Base-by-base conservation (phyloP, 2,797 vertebrate genomes). In the Acanthiza pusilla region DNA sequence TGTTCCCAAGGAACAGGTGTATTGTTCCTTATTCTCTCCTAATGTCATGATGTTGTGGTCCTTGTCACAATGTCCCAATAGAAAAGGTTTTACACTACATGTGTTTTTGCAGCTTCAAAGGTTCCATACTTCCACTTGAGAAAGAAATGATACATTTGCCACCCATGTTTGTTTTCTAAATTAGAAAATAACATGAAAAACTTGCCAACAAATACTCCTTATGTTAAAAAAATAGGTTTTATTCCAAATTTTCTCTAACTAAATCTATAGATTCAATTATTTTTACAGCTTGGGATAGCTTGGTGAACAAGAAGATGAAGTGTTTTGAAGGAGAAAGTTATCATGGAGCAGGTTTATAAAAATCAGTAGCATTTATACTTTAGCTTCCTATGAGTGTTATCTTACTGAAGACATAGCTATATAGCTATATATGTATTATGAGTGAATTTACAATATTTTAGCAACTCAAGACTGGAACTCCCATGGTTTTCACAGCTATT, bases 141-240 rank as follows among this genome's bases (percentile, higher is more conserved):
- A 9, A 55, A 6, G 34, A 70, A 55, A 27, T 8, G 10, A 45
- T 63, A 22, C 0, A 0, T 18, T 15, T 61, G 25, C 50, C 8
- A n/a, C 34, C 5, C 26, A 36, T 38, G 70, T n/a, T 57, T 0
- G 0, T 54, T 50, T n/a, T 42, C 75, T 54, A 22, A 70, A 76
- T 58, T 16, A 7, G 32, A 21, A 1, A 57, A 20, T 7, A 62
- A 16, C 3, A 38, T 5, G 14, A 51, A 23, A 27, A 34, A 2
- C 1, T 4, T 6, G 10, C 4, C 23, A 29, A 6, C 5, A 63
- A 61, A 50, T 54, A 21, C 2, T 65, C 8, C 13, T 32, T 13
- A 23, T 3, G 29, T 50, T 5, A 63, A 51, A 6, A 43, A 53
- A n/a, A 13, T 5, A 48, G 6, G 15, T 58, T 62, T 66, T 70